These are phyloP conservation scores for Dicaeum eximium DNA, from an alignment of 2,113 vertebrate genomes.

Conservation along the genomic window DNA sequence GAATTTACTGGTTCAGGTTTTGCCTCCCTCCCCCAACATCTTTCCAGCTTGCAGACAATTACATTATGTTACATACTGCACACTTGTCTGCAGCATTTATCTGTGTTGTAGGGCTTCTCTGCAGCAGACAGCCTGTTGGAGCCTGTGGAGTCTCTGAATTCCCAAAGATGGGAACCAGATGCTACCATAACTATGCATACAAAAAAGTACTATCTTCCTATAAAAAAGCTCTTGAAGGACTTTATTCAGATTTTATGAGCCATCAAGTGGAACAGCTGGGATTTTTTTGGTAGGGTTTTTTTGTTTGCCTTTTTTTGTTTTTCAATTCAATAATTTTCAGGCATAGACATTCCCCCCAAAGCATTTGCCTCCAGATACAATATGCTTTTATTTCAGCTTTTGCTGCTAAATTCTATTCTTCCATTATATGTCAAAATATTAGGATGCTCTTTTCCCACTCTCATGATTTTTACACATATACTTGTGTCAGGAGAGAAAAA, in stretches of 20 bases:
- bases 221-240: conserved; percentile 61
- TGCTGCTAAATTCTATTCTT: conserved; percentile 13
- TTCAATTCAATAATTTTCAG: conserved; percentile 4
- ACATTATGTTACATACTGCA: background rate
- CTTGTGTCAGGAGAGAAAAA: background rate
- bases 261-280: conserved; percentile 60
- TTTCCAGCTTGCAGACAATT: conserved; percentile 1
- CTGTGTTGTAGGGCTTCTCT: background rate
- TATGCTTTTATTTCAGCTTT: conserved; percentile 37
- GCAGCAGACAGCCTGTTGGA: background rate
- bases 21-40: background rate
- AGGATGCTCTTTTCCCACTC: background rate
- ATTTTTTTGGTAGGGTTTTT: background rate
- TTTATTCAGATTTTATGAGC: conserved; percentile 63
- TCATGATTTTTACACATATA: background rate
- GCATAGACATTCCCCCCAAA: background rate
- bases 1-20: background rate
- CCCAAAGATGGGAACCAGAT: conserved; percentile 69
- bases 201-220: conserved; percentile 42
- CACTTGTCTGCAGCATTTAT: conserved; percentile 27
- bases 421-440: conserved; percentile 43
- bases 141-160: conserved; percentile 34
- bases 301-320: background rate
- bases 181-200: conserved; percentile 46
- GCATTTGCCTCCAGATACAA: conserved; percentile 19